These are phyloP conservation scores for Ochlodes sylvanus DNA, from an alignment of 2,888 invertebrate genomes.

Conservation along the genomic window DNA sequence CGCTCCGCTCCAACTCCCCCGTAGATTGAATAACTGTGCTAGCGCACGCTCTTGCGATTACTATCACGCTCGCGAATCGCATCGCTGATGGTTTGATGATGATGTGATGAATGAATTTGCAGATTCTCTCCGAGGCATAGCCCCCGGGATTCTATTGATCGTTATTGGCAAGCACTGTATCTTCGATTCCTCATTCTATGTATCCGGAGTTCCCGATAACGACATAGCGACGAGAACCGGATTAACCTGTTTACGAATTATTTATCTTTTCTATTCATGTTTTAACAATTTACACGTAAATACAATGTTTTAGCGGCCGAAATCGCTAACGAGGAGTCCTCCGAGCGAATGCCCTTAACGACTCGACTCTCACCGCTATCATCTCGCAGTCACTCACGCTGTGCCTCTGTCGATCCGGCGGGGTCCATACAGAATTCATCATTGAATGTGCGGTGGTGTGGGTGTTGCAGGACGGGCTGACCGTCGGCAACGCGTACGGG, in stretches of 20 bases:
- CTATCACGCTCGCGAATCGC: constrained; percentile 48
- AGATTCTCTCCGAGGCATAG: not conserved
- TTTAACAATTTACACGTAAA: not conserved
- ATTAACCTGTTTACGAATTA: not conserved
- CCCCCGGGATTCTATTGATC: not conserved
- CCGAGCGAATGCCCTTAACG: not conserved
- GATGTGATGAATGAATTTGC: not conserved
- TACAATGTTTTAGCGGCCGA: not conserved
- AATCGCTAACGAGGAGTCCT: not conserved
- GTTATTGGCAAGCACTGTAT: not conserved
- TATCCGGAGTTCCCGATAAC: not conserved
- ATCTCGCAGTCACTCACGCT: not conserved
- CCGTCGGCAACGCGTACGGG: constrained; percentile 83
- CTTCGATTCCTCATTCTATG: not conserved
- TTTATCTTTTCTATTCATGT: not conserved
- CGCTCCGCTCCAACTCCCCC: not conserved
- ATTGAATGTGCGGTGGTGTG: constrained; percentile 42
- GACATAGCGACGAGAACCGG: not conserved
- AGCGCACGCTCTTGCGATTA: constrained; percentile 62
- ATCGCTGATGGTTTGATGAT: constrained; percentile 40
- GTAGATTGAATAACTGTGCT: constrained; percentile 44
- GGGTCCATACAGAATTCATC: not conserved
- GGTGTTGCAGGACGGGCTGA: constrained; percentile 86
- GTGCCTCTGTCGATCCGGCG: not conserved
- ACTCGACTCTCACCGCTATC: constrained; percentile 5